A percentile compares a stretch with the other conserved stretches of the same genome.
These are phyloP conservation scores for Sandelia bainsii DNA, from an alignment of 2,797 vertebrate genomes.

Conservation along the genomic window DNA sequence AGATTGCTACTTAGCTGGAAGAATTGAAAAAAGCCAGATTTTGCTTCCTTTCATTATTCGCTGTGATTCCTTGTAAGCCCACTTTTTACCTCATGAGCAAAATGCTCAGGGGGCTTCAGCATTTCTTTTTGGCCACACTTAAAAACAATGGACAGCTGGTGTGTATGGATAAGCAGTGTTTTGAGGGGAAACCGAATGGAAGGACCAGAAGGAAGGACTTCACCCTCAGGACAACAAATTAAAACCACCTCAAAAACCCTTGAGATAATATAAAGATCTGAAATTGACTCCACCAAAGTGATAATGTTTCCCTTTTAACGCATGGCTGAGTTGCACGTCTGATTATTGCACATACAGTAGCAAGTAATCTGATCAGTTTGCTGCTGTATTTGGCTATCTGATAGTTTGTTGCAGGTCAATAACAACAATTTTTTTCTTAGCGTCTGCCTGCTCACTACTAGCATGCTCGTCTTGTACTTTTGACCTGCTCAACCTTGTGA, in stretches of 20 bases:
- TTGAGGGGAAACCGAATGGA: not conserved
- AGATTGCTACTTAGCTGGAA: slow-evolving; percentile 62
- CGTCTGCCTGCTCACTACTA: slow-evolving; percentile 81
- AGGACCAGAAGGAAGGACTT: slow-evolving; percentile 10
- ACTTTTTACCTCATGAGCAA: slow-evolving; percentile 25
- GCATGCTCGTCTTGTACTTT: slow-evolving; percentile 82
- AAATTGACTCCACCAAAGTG: slow-evolving; percentile 55
- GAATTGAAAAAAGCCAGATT: slow-evolving; percentile 56
- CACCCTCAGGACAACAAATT: slow-evolving; percentile 16
- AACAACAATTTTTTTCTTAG: slow-evolving; percentile 71
- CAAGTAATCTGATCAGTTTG: slow-evolving; percentile 58
- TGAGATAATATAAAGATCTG: slow-evolving; percentile 41
- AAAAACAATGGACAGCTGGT: slow-evolving; percentile 4
- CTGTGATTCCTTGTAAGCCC: slow-evolving; percentile 37
- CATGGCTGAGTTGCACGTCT: slow-evolving; percentile 39
- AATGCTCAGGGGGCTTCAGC: slow-evolving; percentile 27
- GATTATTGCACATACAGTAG: slow-evolving; percentile 52
- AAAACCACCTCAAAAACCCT: slow-evolving; percentile 26
- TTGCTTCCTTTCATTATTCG: slow-evolving; percentile 51
- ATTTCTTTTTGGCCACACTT: slow-evolving; percentile 19
- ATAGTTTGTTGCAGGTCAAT: slow-evolving; percentile 76
- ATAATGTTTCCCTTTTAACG: slow-evolving; percentile 66
- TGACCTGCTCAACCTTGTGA: slow-evolving; percentile 62
- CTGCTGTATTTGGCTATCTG: slow-evolving; percentile 68
- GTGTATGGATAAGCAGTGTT: slow-evolving; percentile 6